Conservation (phyloP, 2,888 invertebrate species). For the Caenorhabditis macrosperma region DNA sequence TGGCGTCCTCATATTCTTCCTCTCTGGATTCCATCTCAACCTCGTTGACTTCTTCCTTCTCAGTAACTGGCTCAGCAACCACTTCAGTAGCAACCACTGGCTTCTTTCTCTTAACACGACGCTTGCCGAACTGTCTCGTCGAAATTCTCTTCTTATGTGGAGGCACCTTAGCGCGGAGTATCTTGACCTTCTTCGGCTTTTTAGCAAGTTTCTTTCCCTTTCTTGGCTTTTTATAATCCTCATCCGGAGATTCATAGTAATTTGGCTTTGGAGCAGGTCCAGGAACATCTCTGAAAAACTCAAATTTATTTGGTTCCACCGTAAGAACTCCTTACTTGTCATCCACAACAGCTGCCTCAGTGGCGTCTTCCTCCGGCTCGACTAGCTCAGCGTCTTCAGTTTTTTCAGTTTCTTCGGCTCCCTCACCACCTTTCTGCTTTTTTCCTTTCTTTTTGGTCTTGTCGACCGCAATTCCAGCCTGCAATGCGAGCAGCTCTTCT, state of each 20-base stretch:
- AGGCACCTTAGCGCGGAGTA: constrained; percentile 34
- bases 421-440: not conserved
- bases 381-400: not conserved
- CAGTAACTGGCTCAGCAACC: not conserved
- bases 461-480: not conserved
- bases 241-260: constrained; percentile 8
- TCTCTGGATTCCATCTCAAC: not conserved
- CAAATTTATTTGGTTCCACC: not conserved
- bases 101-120: constrained; percentile 23
- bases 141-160: constrained; percentile 19
- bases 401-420: not conserved
- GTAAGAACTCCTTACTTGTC: constrained; percentile 11
- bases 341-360: not conserved
- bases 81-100: no score
- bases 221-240: not conserved
- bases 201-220: constrained; percentile 6
- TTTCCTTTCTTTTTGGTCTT: not conserved
- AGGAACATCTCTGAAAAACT: constrained; percentile 32
- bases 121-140: constrained; percentile 29
- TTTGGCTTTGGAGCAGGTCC: constrained; percentile 28
- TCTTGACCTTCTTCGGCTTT: constrained; percentile 21
- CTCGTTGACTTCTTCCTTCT: not conserved
- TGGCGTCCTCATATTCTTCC: not conserved
- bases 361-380: not conserved
- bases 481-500: not conserved